Percentiles rank a stretch among this genome's conserved stretches.
phyloP scores from a whole-genome alignment of 2,888 invertebrate genomes.

The Athripsodes cinereus region DNA sequence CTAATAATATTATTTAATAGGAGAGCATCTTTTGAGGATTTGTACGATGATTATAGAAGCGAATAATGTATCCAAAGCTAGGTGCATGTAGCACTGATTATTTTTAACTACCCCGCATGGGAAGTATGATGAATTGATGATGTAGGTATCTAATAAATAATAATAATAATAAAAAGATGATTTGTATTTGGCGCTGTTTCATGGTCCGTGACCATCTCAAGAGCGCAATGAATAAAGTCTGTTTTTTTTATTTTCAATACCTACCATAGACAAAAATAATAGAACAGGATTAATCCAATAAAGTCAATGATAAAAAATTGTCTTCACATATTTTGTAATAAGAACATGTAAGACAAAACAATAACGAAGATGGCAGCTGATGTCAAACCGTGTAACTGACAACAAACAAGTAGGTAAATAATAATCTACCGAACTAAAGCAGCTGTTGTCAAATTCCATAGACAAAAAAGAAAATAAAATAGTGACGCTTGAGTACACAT shows the following conservation, averaged over 20 bases:
- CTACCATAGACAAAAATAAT: not conserved
- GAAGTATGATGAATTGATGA: too few species aligned
- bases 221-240: not conserved
- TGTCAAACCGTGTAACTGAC: slow-evolving; percentile 8
- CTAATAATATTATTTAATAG: too few species aligned
- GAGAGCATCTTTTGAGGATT: too few species aligned
- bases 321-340: not conserved
- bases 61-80: too few species aligned
- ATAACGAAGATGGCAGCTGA: slow-evolving; percentile 19
- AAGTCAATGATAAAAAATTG: not conserved
- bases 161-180: too few species aligned
- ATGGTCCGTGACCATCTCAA: too few species aligned
- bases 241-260: not conserved
- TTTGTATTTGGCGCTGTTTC: too few species aligned
- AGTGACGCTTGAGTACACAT: not conserved
- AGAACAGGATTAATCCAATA: too few species aligned
- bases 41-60: too few species aligned
- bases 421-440: slow-evolving; percentile 1
- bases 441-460: slow-evolving; percentile 8
- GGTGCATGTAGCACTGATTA: too few species aligned
- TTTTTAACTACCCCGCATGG: too few species aligned
- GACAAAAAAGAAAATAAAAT: not conserved
- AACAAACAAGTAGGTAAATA: too few species aligned
- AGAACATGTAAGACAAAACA: not conserved
- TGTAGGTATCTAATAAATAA: not conserved